phyloP scores from a whole-genome alignment of 2,888 invertebrate species.

The Allolobophora icterica region DNA sequence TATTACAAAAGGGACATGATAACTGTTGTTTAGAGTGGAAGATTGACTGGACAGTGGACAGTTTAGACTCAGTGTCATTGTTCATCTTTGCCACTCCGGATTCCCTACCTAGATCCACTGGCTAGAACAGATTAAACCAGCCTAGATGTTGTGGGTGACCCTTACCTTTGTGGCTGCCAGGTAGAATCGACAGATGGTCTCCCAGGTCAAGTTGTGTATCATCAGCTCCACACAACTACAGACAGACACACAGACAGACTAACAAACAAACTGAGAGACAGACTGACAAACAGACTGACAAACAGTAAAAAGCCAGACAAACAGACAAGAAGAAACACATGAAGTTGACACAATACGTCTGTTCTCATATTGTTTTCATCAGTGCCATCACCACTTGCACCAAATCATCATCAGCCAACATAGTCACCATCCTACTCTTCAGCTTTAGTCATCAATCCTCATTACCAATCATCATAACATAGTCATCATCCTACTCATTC shows the following conservation, averaged over 20 bases:
- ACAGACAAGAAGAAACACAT: not conserved
- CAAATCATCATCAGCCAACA: not conserved
- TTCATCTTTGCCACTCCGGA: no score
- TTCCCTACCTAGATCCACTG: no score
- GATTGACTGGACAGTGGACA: no score
- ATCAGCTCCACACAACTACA: constrained; percentile 27
- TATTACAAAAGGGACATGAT: no score
- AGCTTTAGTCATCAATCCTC: no score
- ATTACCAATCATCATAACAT: no score
- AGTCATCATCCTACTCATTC: no score
- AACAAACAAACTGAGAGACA: not conserved
- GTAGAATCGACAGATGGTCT: constrained; percentile 23
- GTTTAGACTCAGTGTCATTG: no score
- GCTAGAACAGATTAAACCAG: not conserved
- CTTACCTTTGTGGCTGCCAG: constrained; percentile 12
- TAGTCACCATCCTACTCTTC: not conserved
- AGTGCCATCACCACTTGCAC: not conserved
- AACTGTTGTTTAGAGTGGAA: no score
- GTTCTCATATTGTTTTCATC: not conserved
- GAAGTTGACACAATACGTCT: not conserved
- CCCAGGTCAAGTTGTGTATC: not conserved
- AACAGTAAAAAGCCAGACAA: not conserved
- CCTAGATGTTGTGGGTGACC: not conserved
- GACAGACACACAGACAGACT: not conserved
- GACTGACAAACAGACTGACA: not conserved